A percentile compares a stretch with the other conserved stretches of the same genome.
These are phyloP conservation scores for Melanostigma gelatinosum DNA, from an alignment of 2,113 vertebrate species.

Conservation along the genomic window DNA sequence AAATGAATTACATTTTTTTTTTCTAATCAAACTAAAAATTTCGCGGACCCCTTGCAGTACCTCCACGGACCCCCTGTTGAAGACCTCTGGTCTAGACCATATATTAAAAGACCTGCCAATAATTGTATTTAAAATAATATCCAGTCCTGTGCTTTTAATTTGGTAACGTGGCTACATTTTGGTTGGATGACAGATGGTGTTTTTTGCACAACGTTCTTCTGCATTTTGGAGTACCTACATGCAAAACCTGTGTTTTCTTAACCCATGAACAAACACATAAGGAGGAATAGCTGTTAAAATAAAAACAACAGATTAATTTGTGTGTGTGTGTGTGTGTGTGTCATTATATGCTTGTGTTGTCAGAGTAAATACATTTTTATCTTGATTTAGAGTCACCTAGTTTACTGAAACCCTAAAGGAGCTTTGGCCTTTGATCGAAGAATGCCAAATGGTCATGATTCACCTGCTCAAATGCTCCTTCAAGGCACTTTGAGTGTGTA, in stretches of 20 bases:
- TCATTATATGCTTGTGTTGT: background rate
- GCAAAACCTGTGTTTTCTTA: background rate
- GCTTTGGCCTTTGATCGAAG: slow-evolving; percentile 13
- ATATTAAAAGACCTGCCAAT: background rate
- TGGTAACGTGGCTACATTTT: background rate
- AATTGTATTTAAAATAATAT: background rate
- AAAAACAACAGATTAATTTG: background rate
- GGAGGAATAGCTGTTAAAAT: background rate
- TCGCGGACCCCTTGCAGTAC: no score
- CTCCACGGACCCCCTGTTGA: no score
- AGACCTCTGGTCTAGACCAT: no score
- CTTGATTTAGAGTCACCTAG: background rate
- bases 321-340: background rate
- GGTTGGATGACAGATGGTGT: background rate
- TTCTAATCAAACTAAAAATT: no score
- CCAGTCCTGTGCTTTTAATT: background rate
- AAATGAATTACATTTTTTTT: no score
- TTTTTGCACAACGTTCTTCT: background rate
- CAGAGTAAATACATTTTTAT: background rate
- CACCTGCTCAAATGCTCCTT: background rate
- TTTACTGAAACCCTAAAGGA: background rate
- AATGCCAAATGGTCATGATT: background rate
- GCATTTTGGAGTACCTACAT: background rate
- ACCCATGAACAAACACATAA: no score
- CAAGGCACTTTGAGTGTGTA: background rate